A percentile compares a stretch with the other conserved stretches of the same genome.
Conservation (phyloP, 2,797 vertebrate species). For the Microctenopoma stevenorrisi region DNA sequence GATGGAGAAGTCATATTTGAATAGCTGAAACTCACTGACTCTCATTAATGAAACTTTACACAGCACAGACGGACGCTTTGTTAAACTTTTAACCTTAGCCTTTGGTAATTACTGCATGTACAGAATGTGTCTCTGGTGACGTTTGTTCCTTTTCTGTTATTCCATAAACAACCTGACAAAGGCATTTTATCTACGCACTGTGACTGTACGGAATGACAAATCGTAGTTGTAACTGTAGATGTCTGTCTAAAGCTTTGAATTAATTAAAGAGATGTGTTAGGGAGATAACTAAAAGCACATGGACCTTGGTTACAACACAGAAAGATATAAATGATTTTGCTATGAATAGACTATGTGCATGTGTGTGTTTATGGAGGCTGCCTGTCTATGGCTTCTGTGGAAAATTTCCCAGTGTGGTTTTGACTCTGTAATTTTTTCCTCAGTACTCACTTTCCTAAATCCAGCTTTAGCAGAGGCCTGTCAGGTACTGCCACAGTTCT, state of each 20-base stretch:
- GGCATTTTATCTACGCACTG: too few species aligned
- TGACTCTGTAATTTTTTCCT: constrained; percentile 48
- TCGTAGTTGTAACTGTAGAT: too few species aligned
- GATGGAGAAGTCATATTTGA: not conserved
- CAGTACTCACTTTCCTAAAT: constrained; percentile 20
- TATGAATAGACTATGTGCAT: constrained; percentile 37
- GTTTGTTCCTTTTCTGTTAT: too few species aligned
- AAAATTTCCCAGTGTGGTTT: constrained; percentile 55
- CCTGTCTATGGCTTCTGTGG: constrained; percentile 36
- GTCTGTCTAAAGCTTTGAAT: not conserved
- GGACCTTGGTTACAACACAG: not conserved
- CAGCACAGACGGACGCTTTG: too few species aligned
- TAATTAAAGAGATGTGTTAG: not conserved
- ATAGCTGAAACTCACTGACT: too few species aligned
- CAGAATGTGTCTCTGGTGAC: too few species aligned
- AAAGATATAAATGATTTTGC: constrained; percentile 11
- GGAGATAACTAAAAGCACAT: constrained; percentile 13
- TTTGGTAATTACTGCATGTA: too few species aligned
- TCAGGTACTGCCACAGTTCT: not conserved
- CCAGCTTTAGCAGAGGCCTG: constrained; percentile 24
- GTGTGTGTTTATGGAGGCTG: constrained; percentile 8
- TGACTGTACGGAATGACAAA: too few species aligned
- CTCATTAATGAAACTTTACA: too few species aligned
- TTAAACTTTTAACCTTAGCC: too few species aligned
- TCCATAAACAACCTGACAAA: too few species aligned